Evolutionary conservation across 2,113 vertebrate genomes (phyloP), one percentile per base, ranked within the genome.

Genomic region (Anhinga anhinga): DNA sequence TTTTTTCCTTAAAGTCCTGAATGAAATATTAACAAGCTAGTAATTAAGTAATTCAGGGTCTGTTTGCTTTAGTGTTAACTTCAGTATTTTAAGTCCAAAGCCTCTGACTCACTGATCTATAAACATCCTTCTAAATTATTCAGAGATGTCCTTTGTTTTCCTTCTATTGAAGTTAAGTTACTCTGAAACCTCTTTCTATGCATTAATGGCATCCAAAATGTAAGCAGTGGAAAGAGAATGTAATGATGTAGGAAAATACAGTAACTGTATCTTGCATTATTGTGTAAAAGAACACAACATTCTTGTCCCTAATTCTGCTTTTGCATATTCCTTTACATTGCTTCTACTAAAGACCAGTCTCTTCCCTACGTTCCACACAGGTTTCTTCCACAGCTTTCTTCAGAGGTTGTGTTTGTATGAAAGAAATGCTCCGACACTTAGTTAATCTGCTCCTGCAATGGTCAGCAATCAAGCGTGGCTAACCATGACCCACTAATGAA

Each of bases 1-100:
- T 44, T 87, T 84, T 74, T 82, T 44, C 53, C 67, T 80, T 87
- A 15, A 91, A 86, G 84, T 90, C 86, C 74, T 63, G 49, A 93
- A 96, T 86, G 50, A 96, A 97, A 95, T 76, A 95, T 93, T 96
- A 96, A 93, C 79, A 87, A 95, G 86, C 29, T 36, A 88, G 58
- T 90, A 95, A 95, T 94, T 94, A 94, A 95, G 91, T 82, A 91
- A 89, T 78, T 95, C 93, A 77, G 22, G 56, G 70, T 73, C 89
- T 78, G 58, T 73, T 95, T 95, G 70, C 66, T 94, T 94, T 93
- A 80, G n/a, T 36, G 49, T 66, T 85, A 95, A 52, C 56, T 89
- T 73, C 50, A 70, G 25, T 49, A 67, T 18, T 91, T 2, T 40
- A 91, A 92, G 67, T 81, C 61, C 40, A 49, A 92, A 93, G 26